Base-by-base conservation (phyloP, 2,888 invertebrate species). In the Rotaria sp. region DNA sequence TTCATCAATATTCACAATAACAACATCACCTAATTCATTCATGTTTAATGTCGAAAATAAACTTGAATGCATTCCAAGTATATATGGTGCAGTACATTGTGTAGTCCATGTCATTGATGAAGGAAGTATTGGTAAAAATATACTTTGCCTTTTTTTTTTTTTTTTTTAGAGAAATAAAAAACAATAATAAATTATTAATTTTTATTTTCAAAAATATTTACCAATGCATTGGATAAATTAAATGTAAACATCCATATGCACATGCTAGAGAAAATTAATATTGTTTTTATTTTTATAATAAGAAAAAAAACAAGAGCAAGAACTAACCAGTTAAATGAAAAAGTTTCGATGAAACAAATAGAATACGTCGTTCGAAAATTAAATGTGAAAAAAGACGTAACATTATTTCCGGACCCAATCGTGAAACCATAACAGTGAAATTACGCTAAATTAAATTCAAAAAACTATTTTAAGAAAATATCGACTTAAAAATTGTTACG, bases 201-300 rank as follows among this genome's bases (percentile, higher is more conserved):
- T 80, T 45, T 45, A 0, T 80, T 45, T 18, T 45, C 26, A 26
- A 45, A 26, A 80, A 45, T 80, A 45, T 80, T 80, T 80, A 80
- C 80, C 80, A 75, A 75, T 75, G 75, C 75, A 75, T 75, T 24
- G 75, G 75, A 75, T 41, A 13, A 41, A 75, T 75, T 75, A 75
- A 75, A 41, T 41, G 26, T 75, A 75, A 75, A 75, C 75, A 75
- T 24, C 75, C 75, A 41, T 30, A 41, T 11, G 41, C 75, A 75
- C 75, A 75, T 41, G 75, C 45, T 75, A 24, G 24, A 50, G 15
- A 52, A 24, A 52, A 52, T 52, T 52, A 41, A 41, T 11, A 24
- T 24, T 5, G 5, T 7, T 24, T 7, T 4, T 52, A 52, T 52
- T 4, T 52, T 24, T 24, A n/a, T 52, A 52, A 24, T 24, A 52